A percentile compares a stretch with the other conserved stretches of the same genome.
phyloP scores from a whole-genome alignment of 2,888 invertebrate genomes.

The Orthonevra nobilis region DNA sequence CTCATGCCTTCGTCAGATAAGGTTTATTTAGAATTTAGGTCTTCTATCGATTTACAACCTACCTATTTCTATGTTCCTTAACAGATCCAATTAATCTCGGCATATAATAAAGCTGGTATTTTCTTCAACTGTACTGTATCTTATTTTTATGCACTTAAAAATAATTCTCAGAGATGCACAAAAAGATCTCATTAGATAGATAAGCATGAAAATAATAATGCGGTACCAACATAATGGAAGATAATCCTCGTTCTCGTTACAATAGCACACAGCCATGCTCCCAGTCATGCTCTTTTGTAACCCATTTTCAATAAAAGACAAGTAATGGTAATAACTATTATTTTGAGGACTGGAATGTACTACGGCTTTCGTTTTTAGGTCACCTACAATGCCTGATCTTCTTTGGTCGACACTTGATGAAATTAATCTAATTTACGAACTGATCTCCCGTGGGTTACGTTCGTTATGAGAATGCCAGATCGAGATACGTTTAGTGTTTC shows the following conservation, averaged over 20 bases:
- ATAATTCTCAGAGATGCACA: background rate
- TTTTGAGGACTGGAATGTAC: background rate
- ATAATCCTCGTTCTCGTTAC: conserved; percentile 17
- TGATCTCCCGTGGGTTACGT: background rate
- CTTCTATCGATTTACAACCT: too few relatives aligned
- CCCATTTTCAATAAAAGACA: conserved; percentile 26
- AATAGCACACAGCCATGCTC: conserved; percentile 3
- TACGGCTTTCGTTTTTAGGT: conserved; percentile 17
- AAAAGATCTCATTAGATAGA: conserved; percentile 25
- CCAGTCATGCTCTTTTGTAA: conserved; percentile 24
- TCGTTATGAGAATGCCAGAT: too few relatives aligned
- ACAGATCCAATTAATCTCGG: too few relatives aligned
- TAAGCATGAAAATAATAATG: conserved; percentile 10
- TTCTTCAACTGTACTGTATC: background rate
- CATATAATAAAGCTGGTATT: too few relatives aligned
- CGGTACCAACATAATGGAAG: conserved; percentile 3
- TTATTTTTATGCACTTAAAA: conserved; percentile 11
- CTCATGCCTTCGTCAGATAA: too few relatives aligned
- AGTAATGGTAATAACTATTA: background rate
- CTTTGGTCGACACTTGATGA: conserved; percentile 6
- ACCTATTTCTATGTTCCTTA: too few relatives aligned
- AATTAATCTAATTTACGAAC: conserved; percentile 10
- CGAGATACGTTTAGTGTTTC: too few relatives aligned
- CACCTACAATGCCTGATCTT: conserved; percentile 20
- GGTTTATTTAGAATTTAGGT: too few relatives aligned